A percentile compares a stretch with the other conserved stretches of the same genome.
These are phyloP conservation scores for Sycon ciliatum DNA, from an alignment of 37 sponge, comb jelly and placozoan species.

Conservation along the genomic window DNA sequence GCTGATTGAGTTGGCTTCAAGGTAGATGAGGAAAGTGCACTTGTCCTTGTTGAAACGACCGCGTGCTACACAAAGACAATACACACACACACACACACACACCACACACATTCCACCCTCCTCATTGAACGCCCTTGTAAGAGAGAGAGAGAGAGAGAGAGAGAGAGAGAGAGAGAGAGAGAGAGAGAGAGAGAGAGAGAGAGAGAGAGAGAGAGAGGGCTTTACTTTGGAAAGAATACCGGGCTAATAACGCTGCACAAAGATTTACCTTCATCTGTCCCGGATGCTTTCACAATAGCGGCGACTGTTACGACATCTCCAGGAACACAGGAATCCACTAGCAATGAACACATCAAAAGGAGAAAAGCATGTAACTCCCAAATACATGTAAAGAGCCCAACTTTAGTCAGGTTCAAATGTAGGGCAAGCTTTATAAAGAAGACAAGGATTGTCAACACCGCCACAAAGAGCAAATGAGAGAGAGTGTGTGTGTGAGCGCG, in stretches of 20 bases:
- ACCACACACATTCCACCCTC: background rate
- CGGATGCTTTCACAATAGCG: constrained; percentile 86
- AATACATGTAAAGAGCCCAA: background rate
- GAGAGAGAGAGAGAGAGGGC: background rate
- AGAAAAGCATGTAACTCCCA: background rate
- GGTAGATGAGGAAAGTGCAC: constrained; percentile 85
- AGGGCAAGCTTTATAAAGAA: too few relatives aligned
- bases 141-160: constrained; percentile 22
- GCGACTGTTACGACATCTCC: constrained; percentile 88
- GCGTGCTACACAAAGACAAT: constrained; percentile 3
- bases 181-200: constrained; percentile 35
- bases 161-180: constrained; percentile 33
- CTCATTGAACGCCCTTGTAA: background rate
- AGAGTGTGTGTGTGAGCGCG: background rate
- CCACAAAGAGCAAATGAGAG: too few relatives aligned
- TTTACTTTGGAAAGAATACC: background rate
- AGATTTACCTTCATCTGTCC: constrained; percentile 51
- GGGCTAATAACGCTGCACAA: background rate
- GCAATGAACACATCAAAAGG: too few relatives aligned
- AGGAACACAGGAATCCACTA: constrained; percentile 81
- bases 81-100: background rate
- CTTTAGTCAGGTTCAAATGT: too few relatives aligned
- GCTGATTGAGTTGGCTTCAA: constrained; percentile 60
- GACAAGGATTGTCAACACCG: too few relatives aligned
- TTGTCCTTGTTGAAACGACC: constrained; percentile 61